Base-by-base conservation (phyloP, 1,140 invertebrate genomes). In the Eulimnadia texana region DNA sequence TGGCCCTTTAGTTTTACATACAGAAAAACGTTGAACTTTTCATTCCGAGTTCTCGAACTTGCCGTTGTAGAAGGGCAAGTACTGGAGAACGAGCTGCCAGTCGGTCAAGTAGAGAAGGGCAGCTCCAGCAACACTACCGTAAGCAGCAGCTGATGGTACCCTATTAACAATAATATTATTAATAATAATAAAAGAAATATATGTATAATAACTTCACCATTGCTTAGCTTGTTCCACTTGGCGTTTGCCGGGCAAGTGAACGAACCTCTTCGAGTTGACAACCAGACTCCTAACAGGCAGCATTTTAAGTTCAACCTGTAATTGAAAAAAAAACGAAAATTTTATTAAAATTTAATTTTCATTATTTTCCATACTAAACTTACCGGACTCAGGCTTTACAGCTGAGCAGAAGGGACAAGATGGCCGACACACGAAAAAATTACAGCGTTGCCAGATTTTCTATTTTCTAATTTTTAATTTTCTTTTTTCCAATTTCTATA, bases 51-150 rank as follows among this genome's bases (percentile, higher is more conserved):
- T n/a, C n/a, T n/a, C n/a, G 33, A 83, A 90, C 73, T 89, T 88
- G 58, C 78, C 77, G 65, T 78, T 77, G 70, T 88, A 88, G 70
- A 79, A 85, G 22, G 87, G 87, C 50, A 89, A 70, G 68, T 84
- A 81, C 66, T 82, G 75, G 47, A 82, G 72, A 62, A 88, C 71
- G 13, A 80, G 66, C 72, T 82, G 84, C 86, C 86, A 90, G 67
- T 90, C 86, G 0, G 85, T 88, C 55, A 85, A 77, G 70, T 86
- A 90, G 10, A 83, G 70, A 2, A 84, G 33, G 0, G 69, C 73
- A 11, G 80, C 63, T 58, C 74, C 74, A 50, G 76, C 80, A 3
- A 78, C 71, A 47, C 76, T 76, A 60, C 85, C 84, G 70, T 82
- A 90, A 3, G 72, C 72, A 1, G 70, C 66, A 6, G 73, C 75